Percentiles rank a stretch among this genome's conserved stretches.
phyloP scores from a whole-genome alignment of 2,113 vertebrate genomes.

The Ciconia maguari region DNA sequence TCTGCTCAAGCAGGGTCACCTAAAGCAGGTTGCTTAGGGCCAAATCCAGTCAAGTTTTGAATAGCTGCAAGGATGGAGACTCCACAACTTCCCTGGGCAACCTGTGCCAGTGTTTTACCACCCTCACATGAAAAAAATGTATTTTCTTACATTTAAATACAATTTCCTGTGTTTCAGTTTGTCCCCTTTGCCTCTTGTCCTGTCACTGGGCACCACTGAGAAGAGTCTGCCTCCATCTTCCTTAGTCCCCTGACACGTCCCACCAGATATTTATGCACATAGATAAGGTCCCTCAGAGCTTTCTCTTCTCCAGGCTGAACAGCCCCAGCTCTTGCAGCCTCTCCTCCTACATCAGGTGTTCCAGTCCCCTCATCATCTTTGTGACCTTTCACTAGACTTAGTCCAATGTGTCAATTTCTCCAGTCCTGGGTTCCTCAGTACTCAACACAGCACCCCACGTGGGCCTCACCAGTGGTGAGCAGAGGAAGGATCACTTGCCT shows the following conservation, averaged over 20 bases:
- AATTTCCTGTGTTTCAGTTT: background rate
- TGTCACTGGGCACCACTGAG: background rate
- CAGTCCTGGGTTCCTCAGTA: too few relatives aligned
- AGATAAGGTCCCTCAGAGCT: background rate
- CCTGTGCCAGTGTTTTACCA: background rate
- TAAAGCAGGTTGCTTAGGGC: background rate
- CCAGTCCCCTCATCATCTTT: background rate
- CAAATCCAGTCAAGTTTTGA: fast-evolving
- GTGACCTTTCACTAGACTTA: background rate
- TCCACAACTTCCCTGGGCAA: background rate
- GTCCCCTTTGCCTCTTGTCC: too few relatives aligned
- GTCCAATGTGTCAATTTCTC: background rate
- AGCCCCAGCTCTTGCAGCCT: background rate
- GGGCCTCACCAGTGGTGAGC: background rate
- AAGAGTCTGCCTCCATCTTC: background rate
- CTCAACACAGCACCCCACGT: too few relatives aligned
- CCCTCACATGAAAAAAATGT: fast-evolving
- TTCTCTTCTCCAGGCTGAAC: background rate
- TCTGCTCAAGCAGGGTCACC: background rate
- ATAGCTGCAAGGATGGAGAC: background rate
- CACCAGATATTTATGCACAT: background rate
- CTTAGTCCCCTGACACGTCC: fast-evolving
- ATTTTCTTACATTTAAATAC: background rate
- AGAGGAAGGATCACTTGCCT: background rate
- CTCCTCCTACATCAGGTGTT: background rate